phyloP scores from a whole-genome alignment of 2,113 vertebrate genomes.

The Syrmaticus mikado region DNA sequence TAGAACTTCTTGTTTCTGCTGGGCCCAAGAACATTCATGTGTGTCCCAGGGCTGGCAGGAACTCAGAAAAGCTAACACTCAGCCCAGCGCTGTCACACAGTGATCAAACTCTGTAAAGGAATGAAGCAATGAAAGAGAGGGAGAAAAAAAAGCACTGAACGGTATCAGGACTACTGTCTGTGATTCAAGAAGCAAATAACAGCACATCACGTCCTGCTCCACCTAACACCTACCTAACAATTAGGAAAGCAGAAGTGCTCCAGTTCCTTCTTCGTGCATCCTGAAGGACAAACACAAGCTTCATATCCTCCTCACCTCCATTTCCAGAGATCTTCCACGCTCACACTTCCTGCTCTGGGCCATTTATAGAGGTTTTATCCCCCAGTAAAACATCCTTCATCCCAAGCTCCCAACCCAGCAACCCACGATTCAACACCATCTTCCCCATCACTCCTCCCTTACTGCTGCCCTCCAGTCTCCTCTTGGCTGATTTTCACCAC shows the following conservation, averaged over 20 bases:
- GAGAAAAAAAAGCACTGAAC: background rate
- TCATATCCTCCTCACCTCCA: accelerated
- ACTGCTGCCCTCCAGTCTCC: background rate
- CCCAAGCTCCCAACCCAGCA: background rate
- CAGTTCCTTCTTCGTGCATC: background rate
- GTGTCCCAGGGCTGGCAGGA: background rate
- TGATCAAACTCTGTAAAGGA: background rate
- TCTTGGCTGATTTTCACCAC: background rate
- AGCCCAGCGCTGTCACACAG: background rate
- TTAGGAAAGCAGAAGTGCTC: background rate
- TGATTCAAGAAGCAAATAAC: background rate
- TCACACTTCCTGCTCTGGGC: accelerated
- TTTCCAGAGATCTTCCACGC: background rate
- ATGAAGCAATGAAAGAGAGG: background rate
- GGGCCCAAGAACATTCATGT: background rate
- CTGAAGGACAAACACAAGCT: background rate
- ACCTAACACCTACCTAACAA: accelerated
- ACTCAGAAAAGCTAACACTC: background rate
- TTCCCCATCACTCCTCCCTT: background rate
- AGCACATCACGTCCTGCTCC: background rate
- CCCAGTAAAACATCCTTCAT: background rate
- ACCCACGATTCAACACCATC: accelerated
- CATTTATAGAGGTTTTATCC: background rate
- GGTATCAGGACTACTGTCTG: accelerated
- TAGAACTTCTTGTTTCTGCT: background rate